A percentile compares a stretch with the other conserved stretches of the same genome.
Evolutionary conservation across 2,113 vertebrate genomes (phyloP).

Genomic region (Marcusenius ussheri): DNA sequence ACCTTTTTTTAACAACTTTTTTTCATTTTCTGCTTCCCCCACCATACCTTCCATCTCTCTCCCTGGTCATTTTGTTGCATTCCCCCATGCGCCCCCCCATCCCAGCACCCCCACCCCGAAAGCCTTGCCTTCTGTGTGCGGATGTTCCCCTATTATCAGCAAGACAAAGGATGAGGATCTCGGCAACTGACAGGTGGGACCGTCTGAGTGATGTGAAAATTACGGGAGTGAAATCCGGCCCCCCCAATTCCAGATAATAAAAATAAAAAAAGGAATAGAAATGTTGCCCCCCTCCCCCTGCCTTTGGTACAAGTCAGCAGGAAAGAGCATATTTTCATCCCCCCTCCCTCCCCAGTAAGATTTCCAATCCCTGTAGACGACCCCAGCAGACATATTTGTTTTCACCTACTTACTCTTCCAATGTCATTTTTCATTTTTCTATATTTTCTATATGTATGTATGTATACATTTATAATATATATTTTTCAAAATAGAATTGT

Average conservation of each 20-base stretch:
- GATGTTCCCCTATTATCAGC: conserved; percentile 57
- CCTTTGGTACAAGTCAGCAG: conserved; percentile 46
- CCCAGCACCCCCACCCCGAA: conserved; percentile 16
- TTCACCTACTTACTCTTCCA: conserved; percentile 40
- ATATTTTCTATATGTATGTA: conserved; percentile 43
- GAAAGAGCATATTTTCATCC: conserved; percentile 34
- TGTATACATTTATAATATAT: conserved; percentile 42
- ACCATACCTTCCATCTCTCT: conserved; percentile 43
- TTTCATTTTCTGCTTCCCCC: conserved; percentile 27
- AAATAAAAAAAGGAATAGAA: conserved; percentile 45
- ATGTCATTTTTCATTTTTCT: conserved; percentile 52
- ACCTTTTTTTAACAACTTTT: conserved; percentile 10
- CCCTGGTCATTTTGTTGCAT: conserved; percentile 40
- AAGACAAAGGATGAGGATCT: conserved; percentile 61
- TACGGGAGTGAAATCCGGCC: conserved; percentile 51
- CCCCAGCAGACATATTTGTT: conserved; percentile 52
- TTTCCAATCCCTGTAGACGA: conserved; percentile 49
- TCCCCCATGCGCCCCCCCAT: too few species aligned
- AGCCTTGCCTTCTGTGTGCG: conserved; percentile 37
- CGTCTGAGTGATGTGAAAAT: conserved; percentile 64
- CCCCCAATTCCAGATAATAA: conserved; percentile 44
- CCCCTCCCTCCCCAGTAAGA: conserved; percentile 28
- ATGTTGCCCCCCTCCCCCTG: conserved; percentile 38
- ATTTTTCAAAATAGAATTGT: conserved; percentile 59
- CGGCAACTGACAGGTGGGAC: conserved; percentile 57